Conservation (phyloP, 2,113 vertebrate species). For the Albula goreensis region DNA sequence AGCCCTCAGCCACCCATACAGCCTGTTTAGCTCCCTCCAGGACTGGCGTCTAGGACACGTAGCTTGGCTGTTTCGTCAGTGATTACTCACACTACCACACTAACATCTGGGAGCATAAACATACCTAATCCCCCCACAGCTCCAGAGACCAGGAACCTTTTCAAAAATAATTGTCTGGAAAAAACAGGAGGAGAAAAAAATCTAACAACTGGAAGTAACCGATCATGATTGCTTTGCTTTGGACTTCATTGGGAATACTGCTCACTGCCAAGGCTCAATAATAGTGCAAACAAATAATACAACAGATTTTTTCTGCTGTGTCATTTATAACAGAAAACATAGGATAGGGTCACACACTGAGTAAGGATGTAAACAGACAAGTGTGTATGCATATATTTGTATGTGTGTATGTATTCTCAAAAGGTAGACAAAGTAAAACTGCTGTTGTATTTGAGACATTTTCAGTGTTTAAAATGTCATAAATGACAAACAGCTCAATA, state of each 20-base stretch:
- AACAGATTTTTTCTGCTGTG: neutral
- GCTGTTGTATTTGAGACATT: neutral
- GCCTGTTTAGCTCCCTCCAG: slow-evolving; percentile 42
- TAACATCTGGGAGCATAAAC: slow-evolving; percentile 60
- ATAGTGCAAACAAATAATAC: neutral
- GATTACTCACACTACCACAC: slow-evolving; percentile 53
- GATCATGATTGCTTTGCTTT: neutral
- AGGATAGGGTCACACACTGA: no score
- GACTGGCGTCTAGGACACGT: slow-evolving; percentile 46
- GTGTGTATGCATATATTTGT: neutral
- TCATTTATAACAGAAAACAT: neutral
- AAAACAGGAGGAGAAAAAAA: slow-evolving; percentile 38
- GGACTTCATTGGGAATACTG: neutral
- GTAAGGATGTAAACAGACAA: neutral
- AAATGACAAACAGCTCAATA: neutral
- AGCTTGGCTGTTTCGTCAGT: slow-evolving; percentile 31
- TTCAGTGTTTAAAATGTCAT: neutral
- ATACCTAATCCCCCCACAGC: slow-evolving; percentile 55
- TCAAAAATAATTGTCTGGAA: slow-evolving; percentile 40
- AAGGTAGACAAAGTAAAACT: neutral
- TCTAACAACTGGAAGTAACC: neutral
- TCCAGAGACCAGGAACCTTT: slow-evolving; percentile 21
- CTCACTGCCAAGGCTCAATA: neutral
- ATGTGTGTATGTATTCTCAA: neutral
- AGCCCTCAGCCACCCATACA: slow-evolving; percentile 41